These are phyloP conservation scores for Panagrolaimus sp. DNA, from an alignment of 1,140 invertebrate species.

Conservation along the genomic window DNA sequence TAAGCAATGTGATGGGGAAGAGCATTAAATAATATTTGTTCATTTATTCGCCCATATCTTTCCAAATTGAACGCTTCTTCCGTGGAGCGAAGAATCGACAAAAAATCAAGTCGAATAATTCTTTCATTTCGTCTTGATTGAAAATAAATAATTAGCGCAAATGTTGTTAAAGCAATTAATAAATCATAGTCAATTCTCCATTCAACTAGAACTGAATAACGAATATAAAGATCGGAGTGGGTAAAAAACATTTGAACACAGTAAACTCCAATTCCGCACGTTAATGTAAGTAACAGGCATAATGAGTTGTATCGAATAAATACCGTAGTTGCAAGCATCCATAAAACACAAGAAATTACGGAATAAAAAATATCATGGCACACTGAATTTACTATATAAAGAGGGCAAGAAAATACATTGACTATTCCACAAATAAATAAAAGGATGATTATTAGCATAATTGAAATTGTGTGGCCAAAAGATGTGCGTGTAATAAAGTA, in stretches of 20 bases:
- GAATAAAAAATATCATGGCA: slow-evolving; percentile 52
- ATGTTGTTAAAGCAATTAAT: slow-evolving; percentile 35
- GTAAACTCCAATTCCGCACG: slow-evolving; percentile 43
- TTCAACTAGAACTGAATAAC: slow-evolving; percentile 37
- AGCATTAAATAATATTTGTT: slow-evolving; percentile 41
- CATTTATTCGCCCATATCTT: slow-evolving; percentile 44
- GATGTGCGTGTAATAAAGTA: slow-evolving; percentile 56
- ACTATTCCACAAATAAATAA: slow-evolving; percentile 58
- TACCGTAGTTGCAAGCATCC: slow-evolving; percentile 52
- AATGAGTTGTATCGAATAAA: slow-evolving; percentile 51
- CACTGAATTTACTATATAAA: slow-evolving; percentile 16
- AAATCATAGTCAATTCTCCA: slow-evolving; percentile 51
- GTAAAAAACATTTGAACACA: slow-evolving; percentile 51
- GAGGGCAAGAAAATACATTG: slow-evolving; percentile 40
- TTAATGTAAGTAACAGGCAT: slow-evolving; percentile 36
- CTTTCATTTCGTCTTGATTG: slow-evolving; percentile 49
- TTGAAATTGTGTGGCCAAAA: slow-evolving; percentile 52
- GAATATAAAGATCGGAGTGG: slow-evolving; percentile 42
- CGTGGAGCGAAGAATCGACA: slow-evolving; percentile 41
- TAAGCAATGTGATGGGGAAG: slow-evolving; percentile 46
- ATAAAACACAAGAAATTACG: slow-evolving; percentile 48
- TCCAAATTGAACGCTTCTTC: slow-evolving; percentile 39
- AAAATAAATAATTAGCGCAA: slow-evolving; percentile 44
- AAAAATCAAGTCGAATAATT: slow-evolving; percentile 52
- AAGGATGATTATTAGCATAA: slow-evolving; percentile 52